These are phyloP conservation scores for Illadopsis cleaveri DNA, from an alignment of 2,113 vertebrate genomes.

Conservation along the genomic window DNA sequence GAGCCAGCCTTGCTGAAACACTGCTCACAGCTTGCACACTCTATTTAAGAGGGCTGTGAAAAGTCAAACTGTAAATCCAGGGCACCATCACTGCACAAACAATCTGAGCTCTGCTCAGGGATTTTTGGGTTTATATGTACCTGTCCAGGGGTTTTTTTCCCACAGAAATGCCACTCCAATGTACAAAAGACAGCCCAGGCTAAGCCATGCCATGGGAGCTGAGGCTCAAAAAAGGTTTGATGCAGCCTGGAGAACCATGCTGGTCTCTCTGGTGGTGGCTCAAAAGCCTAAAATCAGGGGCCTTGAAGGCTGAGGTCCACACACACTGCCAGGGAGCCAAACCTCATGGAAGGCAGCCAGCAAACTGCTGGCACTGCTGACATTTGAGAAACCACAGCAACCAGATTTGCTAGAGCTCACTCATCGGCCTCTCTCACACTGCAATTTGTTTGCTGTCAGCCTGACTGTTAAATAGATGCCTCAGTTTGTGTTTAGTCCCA, in stretches of 20 bases:
- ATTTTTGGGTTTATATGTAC: neutral
- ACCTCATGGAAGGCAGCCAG: neutral
- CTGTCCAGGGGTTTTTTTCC: neutral
- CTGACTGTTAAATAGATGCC: neutral
- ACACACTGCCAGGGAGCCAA: fast-evolving
- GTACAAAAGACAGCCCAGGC: neutral
- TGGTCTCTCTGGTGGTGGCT: neutral
- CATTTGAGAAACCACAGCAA: neutral
- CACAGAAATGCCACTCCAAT: neutral
- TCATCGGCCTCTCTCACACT: fast-evolving
- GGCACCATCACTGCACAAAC: neutral
- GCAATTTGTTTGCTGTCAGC: neutral
- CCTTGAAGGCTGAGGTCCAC: fast-evolving
- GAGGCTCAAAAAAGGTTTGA: neutral
- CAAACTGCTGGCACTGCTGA: neutral
- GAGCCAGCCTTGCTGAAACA: neutral
- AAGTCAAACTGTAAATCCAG: neutral
- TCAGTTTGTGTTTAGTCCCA: neutral
- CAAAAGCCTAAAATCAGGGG: neutral
- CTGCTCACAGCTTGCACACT: fast-evolving
- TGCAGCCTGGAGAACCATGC: neutral
- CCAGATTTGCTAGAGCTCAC: neutral
- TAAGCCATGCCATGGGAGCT: neutral
- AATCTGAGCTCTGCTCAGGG: neutral
- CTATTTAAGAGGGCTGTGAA: neutral